A percentile compares a stretch with the other conserved stretches of the same genome.
phyloP scores from a whole-genome alignment of 2,888 invertebrate species.

The Atherix ibis region DNA sequence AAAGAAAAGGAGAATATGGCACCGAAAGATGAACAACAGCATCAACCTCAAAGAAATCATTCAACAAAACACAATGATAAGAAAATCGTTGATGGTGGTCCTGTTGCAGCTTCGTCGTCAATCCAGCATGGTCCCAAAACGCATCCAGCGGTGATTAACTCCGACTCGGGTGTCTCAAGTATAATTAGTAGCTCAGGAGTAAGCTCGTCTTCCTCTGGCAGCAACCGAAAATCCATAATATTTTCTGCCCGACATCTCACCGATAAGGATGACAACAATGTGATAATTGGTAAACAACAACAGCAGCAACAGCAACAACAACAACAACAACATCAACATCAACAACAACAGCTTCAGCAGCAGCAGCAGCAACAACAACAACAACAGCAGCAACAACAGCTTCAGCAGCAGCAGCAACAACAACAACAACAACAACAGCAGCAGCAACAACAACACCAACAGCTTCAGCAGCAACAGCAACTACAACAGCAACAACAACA shows the following conservation, averaged over 20 bases:
- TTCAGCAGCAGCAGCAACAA: constrained; percentile 7
- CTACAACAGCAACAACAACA: constrained; percentile 18
- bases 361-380: too few species aligned
- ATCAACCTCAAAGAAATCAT: too few species aligned
- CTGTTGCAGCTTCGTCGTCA: neutral
- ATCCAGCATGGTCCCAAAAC: constrained; percentile 2
- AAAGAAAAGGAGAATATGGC: constrained; percentile 30
- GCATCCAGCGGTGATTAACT: neutral
- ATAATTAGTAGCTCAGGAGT: constrained; percentile 7
- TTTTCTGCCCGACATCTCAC: constrained; percentile 56
- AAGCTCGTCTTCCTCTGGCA: constrained; percentile 12
- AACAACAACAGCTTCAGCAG: constrained; percentile 13
- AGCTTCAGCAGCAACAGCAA: constrained; percentile 19
- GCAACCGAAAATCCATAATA: constrained; percentile 44
- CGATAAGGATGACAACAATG: constrained; percentile 46
- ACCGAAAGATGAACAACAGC: constrained; percentile 17
- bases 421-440: constrained; percentile 18
- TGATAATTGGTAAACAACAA: constrained; percentile 4
- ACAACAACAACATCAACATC: constrained; percentile 20
- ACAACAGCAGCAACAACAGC: too few species aligned
- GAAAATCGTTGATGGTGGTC: constrained; percentile 3
- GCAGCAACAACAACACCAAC: constrained; percentile 18
- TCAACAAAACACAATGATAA: constrained; percentile 7
- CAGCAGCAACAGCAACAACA: constrained; percentile 20
- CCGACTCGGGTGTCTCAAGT: constrained; percentile 1